Conservation (phyloP, 2,113 vertebrate genomes). For the Lepidothrix coronata region DNA sequence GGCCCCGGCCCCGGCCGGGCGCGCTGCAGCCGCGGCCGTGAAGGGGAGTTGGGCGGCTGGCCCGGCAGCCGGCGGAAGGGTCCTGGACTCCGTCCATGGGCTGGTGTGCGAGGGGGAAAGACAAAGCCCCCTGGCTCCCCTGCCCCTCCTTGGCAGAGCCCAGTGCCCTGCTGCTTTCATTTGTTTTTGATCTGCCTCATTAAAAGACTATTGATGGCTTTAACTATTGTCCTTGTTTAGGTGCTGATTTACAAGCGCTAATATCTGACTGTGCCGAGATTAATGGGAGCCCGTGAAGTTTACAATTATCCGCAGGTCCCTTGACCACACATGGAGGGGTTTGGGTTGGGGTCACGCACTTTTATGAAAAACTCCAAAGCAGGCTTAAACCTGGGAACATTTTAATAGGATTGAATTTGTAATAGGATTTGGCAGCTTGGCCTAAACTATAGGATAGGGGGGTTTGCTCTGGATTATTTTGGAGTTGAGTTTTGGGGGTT, state of each 20-base stretch:
- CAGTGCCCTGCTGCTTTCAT: constrained; percentile 82
- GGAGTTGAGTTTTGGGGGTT: not conserved
- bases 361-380: constrained; percentile 83
- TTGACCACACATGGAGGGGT: constrained; percentile 86
- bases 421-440: constrained; percentile 86
- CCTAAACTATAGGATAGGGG: constrained; percentile 69
- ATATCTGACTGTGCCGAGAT: constrained; percentile 85
- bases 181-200: constrained; percentile 91
- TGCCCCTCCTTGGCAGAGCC: constrained; percentile 75
- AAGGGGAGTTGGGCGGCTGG: not conserved
- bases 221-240: constrained; percentile 87
- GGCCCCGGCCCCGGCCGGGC: not conserved
- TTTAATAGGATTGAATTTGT: constrained; percentile 89
- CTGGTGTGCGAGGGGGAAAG: constrained; percentile 55
- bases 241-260: constrained; percentile 87
- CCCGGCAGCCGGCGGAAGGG: constrained; percentile 31
- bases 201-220: constrained; percentile 88
- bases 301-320: constrained; percentile 83
- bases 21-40: not conserved
- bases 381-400: constrained; percentile 85
- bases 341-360: constrained; percentile 80
- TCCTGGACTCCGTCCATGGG: constrained; percentile 53
- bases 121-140: constrained; percentile 72
- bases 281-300: constrained; percentile 84
- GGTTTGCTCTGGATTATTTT: not conserved